A percentile compares a stretch with the other conserved stretches of the same genome.
phyloP scores from a whole-genome alignment of 2,888 invertebrate genomes.

The Nomada lathburiana region DNA sequence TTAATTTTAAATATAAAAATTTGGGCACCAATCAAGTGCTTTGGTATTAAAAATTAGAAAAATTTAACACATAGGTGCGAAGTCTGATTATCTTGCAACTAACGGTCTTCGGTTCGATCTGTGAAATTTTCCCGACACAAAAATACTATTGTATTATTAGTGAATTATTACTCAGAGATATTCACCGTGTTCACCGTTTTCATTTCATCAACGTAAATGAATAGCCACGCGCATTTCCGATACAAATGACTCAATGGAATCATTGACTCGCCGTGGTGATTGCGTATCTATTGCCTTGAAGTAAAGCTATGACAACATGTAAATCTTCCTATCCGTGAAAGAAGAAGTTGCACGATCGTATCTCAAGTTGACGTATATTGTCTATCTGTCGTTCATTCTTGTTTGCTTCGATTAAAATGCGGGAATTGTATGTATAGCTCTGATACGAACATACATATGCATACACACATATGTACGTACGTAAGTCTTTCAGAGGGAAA shows the following conservation, averaged over 20 bases:
- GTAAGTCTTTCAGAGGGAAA: no score
- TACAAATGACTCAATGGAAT: conserved; percentile 54
- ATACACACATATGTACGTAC: no score
- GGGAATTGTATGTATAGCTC: no score
- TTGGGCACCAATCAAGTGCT: no score
- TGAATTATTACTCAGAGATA: not conserved
- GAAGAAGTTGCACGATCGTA: not conserved
- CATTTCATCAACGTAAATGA: not conserved
- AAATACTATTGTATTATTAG: not conserved
- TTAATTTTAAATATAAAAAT: no score
- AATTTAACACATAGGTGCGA: no score
- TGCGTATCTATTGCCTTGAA: conserved; percentile 43
- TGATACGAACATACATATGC: no score
- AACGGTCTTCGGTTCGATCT: no score
- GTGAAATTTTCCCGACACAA: not conserved
- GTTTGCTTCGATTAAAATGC: not conserved
- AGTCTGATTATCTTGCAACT: not conserved
- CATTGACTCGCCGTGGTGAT: conserved; percentile 63
- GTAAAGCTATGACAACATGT: not conserved
- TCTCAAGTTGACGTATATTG: no score
- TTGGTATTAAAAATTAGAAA: no score
- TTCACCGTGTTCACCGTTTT: not conserved
- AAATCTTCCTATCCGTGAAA: not conserved
- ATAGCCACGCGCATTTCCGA: not conserved
- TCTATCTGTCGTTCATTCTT: not conserved